Evolutionary conservation across 2,113 vertebrate genomes (phyloP), one percentile per base, ranked within the genome.

Genomic region (Cyanoramphus novaezelandiae): DNA sequence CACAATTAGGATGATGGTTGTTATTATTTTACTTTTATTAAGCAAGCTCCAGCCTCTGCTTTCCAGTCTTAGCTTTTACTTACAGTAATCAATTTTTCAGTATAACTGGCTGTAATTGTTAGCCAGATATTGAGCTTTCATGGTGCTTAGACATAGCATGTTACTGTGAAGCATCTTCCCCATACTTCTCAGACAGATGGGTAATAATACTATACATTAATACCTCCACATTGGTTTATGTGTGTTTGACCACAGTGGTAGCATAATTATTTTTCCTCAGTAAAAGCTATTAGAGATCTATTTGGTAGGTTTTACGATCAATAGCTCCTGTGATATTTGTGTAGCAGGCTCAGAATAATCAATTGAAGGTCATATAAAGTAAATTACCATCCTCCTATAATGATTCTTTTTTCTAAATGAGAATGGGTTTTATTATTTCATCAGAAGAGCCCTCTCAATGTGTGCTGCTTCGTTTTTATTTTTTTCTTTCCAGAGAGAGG

Each of bases 311-410:
- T 98, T 98, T 98, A 98, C 97, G 98, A 99, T 99, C 98, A 98
- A 99, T 99, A 99, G 98, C 98, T 98, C 98, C 97, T 98, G 98
- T 98, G 98, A 98, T 99, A 99, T 99, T 99, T 99, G 98, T 98
- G 98, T 98, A 98, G 98, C 98, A 98, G 98, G 97, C 98, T 95
- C 97, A 96, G 98, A 98, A 98, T 98, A 99, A 99, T 99, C 99
- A 98, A 99, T 99, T 98, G 97, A 97, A 98, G 99, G 98, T 99
- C 98, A 98, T 97, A 98, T 98, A 98, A 98, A 99, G 98, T 98
- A 99, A 99, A 99, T 99, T 99, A 99, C 98, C 98, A 98, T 98
- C 98, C 97, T 98, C 97, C 97, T 97, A 97, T 98, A 98, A 98
- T 98, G 98, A 99, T 98, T 98, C 98, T 98, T 98, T 98, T 98